Conservation (phyloP, 2,888 invertebrate genomes). For the Schizaphis graminum region DNA sequence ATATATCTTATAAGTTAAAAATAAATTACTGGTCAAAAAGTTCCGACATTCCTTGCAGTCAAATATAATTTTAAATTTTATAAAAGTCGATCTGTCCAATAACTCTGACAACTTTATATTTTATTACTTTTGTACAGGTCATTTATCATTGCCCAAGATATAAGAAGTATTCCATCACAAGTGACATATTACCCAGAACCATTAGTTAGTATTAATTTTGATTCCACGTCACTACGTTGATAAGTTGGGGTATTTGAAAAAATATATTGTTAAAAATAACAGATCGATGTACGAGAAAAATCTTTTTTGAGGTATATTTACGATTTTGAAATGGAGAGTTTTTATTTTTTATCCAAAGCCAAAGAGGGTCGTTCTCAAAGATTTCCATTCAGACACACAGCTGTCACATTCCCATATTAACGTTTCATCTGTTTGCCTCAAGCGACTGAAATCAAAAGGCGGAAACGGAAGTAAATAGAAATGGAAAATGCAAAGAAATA, state of each 20-base stretch:
- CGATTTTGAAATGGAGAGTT: conserved; percentile 50
- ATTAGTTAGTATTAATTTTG: conserved; percentile 63
- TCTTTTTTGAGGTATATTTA: conserved; percentile 32
- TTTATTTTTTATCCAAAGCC: conserved; percentile 55
- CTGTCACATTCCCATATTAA: conserved; percentile 64
- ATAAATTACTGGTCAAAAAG: conserved; percentile 27
- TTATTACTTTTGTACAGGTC: conserved; percentile 60
- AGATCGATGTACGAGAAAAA: conserved; percentile 23
- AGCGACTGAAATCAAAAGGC: conserved; percentile 53
- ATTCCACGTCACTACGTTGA: conserved; percentile 32
- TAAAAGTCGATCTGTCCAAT: conserved; percentile 63
- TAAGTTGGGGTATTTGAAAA: conserved; percentile 9
- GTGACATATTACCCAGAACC: conserved; percentile 55
- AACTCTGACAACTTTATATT: conserved; percentile 63
- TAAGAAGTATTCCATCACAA: conserved; percentile 64
- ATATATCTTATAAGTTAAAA: conserved; percentile 14
- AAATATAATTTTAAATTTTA: conserved; percentile 34
- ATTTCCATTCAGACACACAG: conserved; percentile 57
- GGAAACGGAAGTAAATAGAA: conserved; percentile 56
- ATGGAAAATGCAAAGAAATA: conserved; percentile 30
- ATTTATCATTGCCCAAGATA: conserved; percentile 48
- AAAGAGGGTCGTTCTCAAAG: conserved; percentile 53
- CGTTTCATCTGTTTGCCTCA: conserved; percentile 62
- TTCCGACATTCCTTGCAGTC: neutral
- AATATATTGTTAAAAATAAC: conserved; percentile 48